Evolutionary conservation across 2,888 invertebrate species (phyloP), one percentile per base, ranked within the genome.

Genomic region (Cephus runcator): DNA sequence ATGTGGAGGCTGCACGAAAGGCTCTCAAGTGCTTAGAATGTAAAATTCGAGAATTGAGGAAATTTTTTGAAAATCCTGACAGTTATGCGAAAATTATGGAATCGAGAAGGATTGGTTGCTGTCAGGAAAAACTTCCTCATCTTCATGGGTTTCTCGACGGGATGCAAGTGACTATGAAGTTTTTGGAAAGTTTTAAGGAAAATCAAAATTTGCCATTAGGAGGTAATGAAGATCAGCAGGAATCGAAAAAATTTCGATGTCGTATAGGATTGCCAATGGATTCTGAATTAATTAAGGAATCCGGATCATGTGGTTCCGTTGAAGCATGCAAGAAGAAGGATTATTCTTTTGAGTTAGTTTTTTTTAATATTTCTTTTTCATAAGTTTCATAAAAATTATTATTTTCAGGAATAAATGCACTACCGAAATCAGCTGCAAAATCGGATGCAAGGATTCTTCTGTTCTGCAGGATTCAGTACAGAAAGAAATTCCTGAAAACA

Each of bases 61-160:
- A 73, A 40, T 86, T 87, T 76, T 74, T 88, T 9, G 82, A 83
- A n/a, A 83, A 85, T 9, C 84, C 84, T 1, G 80, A 83, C 31
- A 82, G 81, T 23, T 79, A 78, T 79, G 81, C 81, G 79, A 81
- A 80, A 71, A 79, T 85, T 11, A 73, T 81, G 23, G 82, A 85
- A 35, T 77, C 73, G 1, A 76, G 77, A 9, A 75, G 82, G 12
- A 69, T 75, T 9, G 23, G n/a, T 11, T 87, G 86, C 36, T 87
- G 88, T 76, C 80, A 83, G 1, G 85, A 84, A 73, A 83, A 81
- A 30, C 71, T 36, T 12, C 82, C 83, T 9, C 88, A 88, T 78
- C 75, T 87, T 56, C 88, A 88, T 30, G 86, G 86, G 12, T 76
- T 77, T 4, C 76, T 88, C 31, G 85, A 88, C 30, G 88, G 87